phyloP scores from a whole-genome alignment of 2,797 vertebrate genomes.

The Rhinichthys osculus region DNA sequence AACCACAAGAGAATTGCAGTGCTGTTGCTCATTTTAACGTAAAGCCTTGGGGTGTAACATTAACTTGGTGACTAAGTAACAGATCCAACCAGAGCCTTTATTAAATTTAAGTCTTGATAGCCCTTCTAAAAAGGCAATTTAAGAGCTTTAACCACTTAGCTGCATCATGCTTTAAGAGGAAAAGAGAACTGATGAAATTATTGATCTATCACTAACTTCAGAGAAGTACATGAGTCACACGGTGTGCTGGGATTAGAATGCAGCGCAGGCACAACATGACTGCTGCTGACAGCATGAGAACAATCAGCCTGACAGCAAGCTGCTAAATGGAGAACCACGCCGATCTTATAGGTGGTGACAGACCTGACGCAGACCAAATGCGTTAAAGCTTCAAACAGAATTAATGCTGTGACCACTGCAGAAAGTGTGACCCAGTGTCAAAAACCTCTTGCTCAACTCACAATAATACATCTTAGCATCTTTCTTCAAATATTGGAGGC shows the following conservation, averaged over 20 bases:
- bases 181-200: constrained; percentile 42
- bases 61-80: constrained; percentile 35
- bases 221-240: constrained; percentile 13
- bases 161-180: constrained; percentile 32
- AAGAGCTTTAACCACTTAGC: constrained; percentile 9
- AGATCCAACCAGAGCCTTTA: constrained; percentile 23
- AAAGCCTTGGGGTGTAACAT: constrained; percentile 23
- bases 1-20: constrained; percentile 14
- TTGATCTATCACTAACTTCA: constrained; percentile 39
- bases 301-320: constrained; percentile 21
- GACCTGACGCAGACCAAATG: neutral
- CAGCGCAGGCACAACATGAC: constrained; percentile 6
- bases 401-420: neutral
- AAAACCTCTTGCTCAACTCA: neutral
- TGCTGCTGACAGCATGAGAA: constrained; percentile 37
- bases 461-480: neutral
- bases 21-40: neutral
- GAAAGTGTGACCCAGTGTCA: neutral
- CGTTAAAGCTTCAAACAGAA: constrained; percentile 13
- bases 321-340: neutral
- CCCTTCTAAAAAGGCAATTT: constrained; percentile 10
- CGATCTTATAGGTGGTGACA: neutral
- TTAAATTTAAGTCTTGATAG: constrained; percentile 1
- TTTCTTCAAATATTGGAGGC: neutral
- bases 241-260: constrained; percentile 1